A percentile compares a stretch with the other conserved stretches of the same genome.
phyloP scores from a whole-genome alignment of 2,797 vertebrate species.

The Capromys pilorides region DNA sequence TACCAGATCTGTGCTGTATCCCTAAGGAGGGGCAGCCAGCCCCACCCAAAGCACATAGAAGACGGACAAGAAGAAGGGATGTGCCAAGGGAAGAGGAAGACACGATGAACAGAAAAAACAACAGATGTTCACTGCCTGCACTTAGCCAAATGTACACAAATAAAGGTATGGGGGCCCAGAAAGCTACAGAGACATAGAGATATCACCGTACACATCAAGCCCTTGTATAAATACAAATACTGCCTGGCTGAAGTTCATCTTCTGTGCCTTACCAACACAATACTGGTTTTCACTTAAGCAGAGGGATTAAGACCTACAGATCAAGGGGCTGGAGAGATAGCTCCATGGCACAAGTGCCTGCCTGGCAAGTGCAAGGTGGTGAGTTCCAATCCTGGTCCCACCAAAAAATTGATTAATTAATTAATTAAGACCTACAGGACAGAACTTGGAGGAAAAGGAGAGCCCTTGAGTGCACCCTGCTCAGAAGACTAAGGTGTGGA shows the following conservation, averaged over 20 bases:
- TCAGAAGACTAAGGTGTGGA: background rate
- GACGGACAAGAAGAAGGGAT: background rate
- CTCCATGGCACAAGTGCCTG: too few species aligned
- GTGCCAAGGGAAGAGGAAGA: background rate
- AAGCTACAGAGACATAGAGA: constrained; percentile 20
- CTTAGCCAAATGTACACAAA: constrained; percentile 59
- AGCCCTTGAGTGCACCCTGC: background rate
- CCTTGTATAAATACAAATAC: constrained; percentile 24
- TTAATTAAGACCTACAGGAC: background rate
- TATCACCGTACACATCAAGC: background rate
- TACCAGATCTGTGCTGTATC: background rate
- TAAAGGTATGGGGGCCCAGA: background rate
- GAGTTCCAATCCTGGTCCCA: too few species aligned
- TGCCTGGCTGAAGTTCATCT: constrained; percentile 6
- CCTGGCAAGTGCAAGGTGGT: too few species aligned
- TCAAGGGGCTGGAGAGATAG: background rate
- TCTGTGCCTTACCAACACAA: constrained; percentile 25
- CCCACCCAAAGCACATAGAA: background rate
- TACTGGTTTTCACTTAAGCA: constrained; percentile 13
- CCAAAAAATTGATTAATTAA: too few species aligned
- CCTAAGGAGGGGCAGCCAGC: background rate
- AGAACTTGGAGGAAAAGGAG: background rate
- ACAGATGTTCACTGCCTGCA: constrained; percentile 45
- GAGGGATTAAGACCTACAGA: background rate
- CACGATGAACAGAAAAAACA: background rate